Conservation (phyloP, 1,140 invertebrate genomes). For the Drosophila mojavensis region DNA sequence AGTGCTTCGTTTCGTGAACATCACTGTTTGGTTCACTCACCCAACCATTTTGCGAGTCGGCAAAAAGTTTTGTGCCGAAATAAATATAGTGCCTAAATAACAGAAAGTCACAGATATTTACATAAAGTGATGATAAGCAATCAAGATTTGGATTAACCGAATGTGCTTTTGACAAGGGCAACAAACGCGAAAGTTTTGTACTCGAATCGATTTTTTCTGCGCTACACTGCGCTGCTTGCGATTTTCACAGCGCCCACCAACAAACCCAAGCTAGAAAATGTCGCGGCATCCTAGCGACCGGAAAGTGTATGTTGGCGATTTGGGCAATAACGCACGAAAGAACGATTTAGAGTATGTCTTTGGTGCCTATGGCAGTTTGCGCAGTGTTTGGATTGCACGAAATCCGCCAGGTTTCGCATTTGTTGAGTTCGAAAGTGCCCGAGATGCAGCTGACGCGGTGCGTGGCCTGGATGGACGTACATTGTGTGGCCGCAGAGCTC, state of each 20-base stretch:
- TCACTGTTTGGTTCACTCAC: constrained; percentile 20
- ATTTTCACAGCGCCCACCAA: constrained; percentile 55
- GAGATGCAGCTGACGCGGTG: constrained; percentile 97
- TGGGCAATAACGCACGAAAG: constrained; percentile 94
- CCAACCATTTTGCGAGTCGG: constrained; percentile 34
- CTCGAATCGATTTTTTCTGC: constrained; percentile 70
- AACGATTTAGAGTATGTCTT: constrained; percentile 97
- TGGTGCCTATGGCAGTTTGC: constrained; percentile 95
- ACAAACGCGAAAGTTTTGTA: constrained; percentile 29
- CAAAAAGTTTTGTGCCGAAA: constrained; percentile 50
- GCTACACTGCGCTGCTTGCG: constrained; percentile 65
- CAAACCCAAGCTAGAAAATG: constrained; percentile 85
- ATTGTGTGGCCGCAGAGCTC: constrained; percentile 94
- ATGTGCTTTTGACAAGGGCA: constrained; percentile 34
- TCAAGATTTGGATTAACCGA: constrained; percentile 27
- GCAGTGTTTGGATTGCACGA: constrained; percentile 97
- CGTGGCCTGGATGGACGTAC: constrained; percentile 89
- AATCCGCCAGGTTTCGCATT: constrained; percentile 98
- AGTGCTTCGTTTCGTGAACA: constrained; percentile 8
- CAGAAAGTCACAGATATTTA: constrained; percentile 19
- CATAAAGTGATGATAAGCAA: constrained; percentile 33
- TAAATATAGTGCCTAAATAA: constrained; percentile 54
- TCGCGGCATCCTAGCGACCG: constrained; percentile 93
- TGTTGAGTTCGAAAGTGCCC: constrained; percentile 95
- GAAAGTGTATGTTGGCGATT: constrained; percentile 98